Base-by-base conservation (phyloP, 2,113 vertebrate species). In the Pseudopodoces humilis region DNA sequence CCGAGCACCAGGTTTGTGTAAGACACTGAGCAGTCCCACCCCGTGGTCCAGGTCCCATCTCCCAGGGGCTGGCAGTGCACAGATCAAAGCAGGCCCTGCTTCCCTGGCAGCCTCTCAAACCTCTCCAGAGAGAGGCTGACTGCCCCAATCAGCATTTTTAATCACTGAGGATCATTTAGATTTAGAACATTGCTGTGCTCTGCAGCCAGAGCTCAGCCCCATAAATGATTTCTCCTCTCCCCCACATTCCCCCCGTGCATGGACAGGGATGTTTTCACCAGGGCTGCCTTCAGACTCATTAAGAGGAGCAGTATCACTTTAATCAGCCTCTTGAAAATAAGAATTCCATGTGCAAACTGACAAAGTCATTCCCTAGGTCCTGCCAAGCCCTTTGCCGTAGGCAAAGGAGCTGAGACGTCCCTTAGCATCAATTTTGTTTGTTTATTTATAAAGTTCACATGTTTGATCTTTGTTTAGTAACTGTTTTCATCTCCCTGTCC, bases 401-500 rank as follows among this genome's bases (percentile, higher is more conserved):
- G 95, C 95, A 69, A 59, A 96, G 92, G 88, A 79, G 95, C 59
- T 72, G 90, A 96, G 93, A 94, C 71, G 63, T 95, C 96, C 96
- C 90, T 96, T 16, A 90, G 88, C 93, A 91, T 94, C 92, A 91
- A 23, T 83, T 92, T 33, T 96, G 94, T 96, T 97, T 95, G 95
- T 96, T 96, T 94, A 91, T 96, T 95, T 95, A 81, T 88, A 76
- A 97, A 92, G 95, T 95, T 96, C 88, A 90, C 78, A 87, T 59
- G 86, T 96, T 97, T 97, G 95, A 97, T 96, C 96, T 96, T 72
- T 83, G 81, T 96, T 93, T 94, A 95, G 94, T 83, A 88, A 63
- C 88, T 31, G 93, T 90, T 96, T 95, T 97, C 95, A 94, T 96
- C 92, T 96, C 83, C 81, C 79, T 56, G 92, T 72, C 95, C 92